These are phyloP conservation scores for Melanotaenia duboulayi DNA, from an alignment of 2,113 vertebrate species.

Conservation along the genomic window DNA sequence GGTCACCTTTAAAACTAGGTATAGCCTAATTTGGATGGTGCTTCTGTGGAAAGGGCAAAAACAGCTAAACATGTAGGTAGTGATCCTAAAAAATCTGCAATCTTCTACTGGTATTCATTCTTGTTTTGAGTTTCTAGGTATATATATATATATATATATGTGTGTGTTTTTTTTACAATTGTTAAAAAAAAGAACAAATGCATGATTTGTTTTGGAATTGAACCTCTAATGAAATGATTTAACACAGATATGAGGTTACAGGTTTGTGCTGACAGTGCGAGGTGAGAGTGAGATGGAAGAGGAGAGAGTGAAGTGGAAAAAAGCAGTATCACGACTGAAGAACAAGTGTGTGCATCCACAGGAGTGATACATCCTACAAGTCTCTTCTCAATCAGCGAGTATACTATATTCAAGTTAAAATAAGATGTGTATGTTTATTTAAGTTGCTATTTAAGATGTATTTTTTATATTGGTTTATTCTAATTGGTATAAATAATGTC, in stretches of 20 bases:
- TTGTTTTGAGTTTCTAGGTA: no score
- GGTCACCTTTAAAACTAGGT: no score
- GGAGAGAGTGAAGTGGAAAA: neutral
- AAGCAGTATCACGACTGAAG: neutral
- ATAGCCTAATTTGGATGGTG: no score
- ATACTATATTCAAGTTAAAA: neutral
- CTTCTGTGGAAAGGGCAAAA: no score
- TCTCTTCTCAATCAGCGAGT: slow-evolving; percentile 50
- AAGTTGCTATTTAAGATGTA: no score
- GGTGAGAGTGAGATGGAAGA: slow-evolving; percentile 7
- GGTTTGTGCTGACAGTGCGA: neutral
- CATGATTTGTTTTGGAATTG: fast-evolving
- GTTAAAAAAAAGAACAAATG: neutral
- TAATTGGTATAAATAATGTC: neutral
- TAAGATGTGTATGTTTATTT: neutral
- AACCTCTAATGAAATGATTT: neutral
- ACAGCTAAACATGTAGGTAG: no score
- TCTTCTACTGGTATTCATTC: no score
- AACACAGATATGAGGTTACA: neutral
- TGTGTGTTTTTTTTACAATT: no score
- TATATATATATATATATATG: no score
- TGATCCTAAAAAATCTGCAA: no score
- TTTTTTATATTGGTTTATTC: neutral
- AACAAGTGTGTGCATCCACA: slow-evolving; percentile 6
- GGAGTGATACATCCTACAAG: neutral